A percentile compares a stretch with the other conserved stretches of the same genome.
phyloP scores from a whole-genome alignment of 2,113 vertebrate species.

The Clarias macrocephalus region DNA sequence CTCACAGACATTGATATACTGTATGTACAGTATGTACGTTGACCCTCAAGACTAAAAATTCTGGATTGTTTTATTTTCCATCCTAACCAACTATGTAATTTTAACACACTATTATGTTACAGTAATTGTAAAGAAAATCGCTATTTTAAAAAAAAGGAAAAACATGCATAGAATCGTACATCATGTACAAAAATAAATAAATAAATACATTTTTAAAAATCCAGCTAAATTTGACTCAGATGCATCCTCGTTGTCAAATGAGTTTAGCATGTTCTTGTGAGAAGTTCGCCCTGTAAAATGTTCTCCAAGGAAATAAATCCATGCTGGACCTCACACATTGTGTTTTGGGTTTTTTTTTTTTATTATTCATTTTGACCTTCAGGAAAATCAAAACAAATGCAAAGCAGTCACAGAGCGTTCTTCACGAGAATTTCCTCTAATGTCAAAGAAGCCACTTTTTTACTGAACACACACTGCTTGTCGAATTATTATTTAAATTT shows the following conservation, averaged over 20 bases:
- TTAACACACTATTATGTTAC: background rate
- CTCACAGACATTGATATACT: background rate
- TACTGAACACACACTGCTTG: background rate
- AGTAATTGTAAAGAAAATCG: background rate
- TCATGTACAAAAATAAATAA: background rate
- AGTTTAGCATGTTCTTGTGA: constrained; percentile 16
- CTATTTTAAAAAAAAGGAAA: background rate
- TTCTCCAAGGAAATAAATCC: constrained; percentile 27
- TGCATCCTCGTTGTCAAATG: constrained; percentile 16
- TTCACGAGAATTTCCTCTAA: constrained; percentile 1
- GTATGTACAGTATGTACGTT: background rate
- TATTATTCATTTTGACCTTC: constrained; percentile 9
- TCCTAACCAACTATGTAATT: background rate
- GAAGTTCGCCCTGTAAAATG: constrained; percentile 11
- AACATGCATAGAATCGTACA: background rate
- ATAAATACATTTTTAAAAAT: background rate
- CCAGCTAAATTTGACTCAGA: constrained; percentile 24
- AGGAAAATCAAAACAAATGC: constrained; percentile 21
- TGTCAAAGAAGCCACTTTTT: background rate
- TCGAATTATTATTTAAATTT: background rate
- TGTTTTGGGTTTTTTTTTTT: background rate
- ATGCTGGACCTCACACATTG: constrained; percentile 37
- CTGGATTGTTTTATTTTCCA: background rate
- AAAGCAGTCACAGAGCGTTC: background rate
- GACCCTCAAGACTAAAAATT: too few relatives aligned